Evolutionary conservation across 2,888 invertebrate species (phyloP), one percentile per base, ranked within the genome.

Genomic region (Zaprionus obscuricornis): DNA sequence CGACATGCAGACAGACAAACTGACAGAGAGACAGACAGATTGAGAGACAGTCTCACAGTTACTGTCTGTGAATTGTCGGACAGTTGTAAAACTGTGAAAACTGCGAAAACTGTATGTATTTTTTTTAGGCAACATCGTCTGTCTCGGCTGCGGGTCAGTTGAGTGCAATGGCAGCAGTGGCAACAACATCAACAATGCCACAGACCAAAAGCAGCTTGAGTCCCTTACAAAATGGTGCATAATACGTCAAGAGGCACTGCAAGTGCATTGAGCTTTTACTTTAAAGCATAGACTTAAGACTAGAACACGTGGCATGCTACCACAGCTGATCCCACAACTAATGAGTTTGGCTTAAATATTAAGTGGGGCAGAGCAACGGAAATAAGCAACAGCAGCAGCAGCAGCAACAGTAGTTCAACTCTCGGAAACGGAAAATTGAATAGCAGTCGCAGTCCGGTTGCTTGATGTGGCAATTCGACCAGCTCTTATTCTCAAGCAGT

Each of bases 281-380:
- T n/a, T 57, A 39, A 69, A 55, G 40, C 31, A 16, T 11, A 13
- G 51, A 37, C 24, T 34, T 45, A 47, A 42, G 49, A 60, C 65
- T 31, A 34, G 45, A 54, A 52, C 58, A 73, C 71, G 65, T 66
- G 54, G 42, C 50, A 37, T 51, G 31, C 13, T 14, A 36, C 33
- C 20, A 22, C 17, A 36, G 26, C 27, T 17, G 27, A 59, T 33
- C 39, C 57, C 46, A 31, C 42, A 42, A 55, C 74, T 77, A 81
- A 84, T 81, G 72, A 70, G 64, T 63, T n/a, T 68, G 54, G 17
- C 70, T 70, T 62, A 73, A 74, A 60, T 68, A 66, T 77, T 74
- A 55, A 55, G 65, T 20, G 18, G 4, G 2, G 34, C 13, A 27
- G 45, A 47, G 46, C 46, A n/a, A n/a, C 26, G 47, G 42, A 46